Evolutionary conservation across 2,888 invertebrate species (phyloP).

Genomic region (Minunthozetes semirufus): DNA sequence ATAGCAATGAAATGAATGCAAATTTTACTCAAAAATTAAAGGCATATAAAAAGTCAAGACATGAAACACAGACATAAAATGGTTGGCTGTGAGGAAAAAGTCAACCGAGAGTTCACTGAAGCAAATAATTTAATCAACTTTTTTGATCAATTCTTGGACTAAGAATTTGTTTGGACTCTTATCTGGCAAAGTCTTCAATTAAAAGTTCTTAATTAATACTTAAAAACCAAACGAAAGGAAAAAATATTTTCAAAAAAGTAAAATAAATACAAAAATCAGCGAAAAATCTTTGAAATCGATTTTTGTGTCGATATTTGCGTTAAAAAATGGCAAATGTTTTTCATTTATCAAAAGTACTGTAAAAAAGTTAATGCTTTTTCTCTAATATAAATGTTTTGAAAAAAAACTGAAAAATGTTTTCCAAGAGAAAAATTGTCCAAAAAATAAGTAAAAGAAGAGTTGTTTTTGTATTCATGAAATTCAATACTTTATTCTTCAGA

Average conservation of each 20-base stretch:
- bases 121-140: slow-evolving; percentile 5
- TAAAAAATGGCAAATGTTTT: too few relatives aligned
- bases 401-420: too few relatives aligned
- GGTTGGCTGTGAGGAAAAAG: too few relatives aligned
- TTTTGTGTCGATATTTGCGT: too few relatives aligned
- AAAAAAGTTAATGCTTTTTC: too few relatives aligned
- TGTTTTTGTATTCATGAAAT: slow-evolving; percentile 9
- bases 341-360: too few relatives aligned
- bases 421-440: too few relatives aligned
- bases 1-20: background rate
- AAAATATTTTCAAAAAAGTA: too few relatives aligned
- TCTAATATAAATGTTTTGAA: too few relatives aligned
- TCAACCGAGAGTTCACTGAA: background rate
- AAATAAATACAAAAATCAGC: too few relatives aligned
- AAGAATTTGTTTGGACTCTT: background rate
- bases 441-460: background rate
- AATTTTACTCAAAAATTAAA: background rate
- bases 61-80: background rate
- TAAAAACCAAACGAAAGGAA: too few relatives aligned
- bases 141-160: background rate
- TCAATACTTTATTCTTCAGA: background rate
- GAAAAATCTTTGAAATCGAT: too few relatives aligned
- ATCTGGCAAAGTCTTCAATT: background rate
- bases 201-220: background rate
- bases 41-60: background rate